Evolutionary conservation across 2,797 vertebrate genomes (phyloP).

Genomic region (Crypturellus tataupa): DNA sequence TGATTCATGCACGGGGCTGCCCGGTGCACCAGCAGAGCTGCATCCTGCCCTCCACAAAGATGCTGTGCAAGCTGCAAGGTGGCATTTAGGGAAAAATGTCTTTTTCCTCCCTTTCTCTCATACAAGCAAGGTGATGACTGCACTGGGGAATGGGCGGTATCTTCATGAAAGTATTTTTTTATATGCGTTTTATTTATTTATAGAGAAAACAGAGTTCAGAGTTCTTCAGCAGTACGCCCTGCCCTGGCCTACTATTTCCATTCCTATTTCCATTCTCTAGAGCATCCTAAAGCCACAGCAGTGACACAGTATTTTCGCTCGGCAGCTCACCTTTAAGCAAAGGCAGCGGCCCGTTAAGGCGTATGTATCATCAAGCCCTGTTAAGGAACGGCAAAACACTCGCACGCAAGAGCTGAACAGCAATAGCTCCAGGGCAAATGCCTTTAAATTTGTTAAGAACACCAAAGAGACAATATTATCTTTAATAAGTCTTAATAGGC

Average conservation of each 20-base stretch:
- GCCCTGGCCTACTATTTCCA: background rate
- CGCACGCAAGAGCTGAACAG: background rate
- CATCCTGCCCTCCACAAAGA: background rate
- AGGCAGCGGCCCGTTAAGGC: background rate
- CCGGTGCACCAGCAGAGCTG: background rate
- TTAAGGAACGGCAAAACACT: background rate
- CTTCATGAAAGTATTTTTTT: background rate
- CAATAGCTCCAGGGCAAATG: background rate
- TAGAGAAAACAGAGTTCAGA: no score
- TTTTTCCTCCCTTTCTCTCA: background rate
- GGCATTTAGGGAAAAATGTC: background rate
- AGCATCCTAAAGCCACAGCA: background rate
- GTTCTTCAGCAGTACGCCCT: background rate
- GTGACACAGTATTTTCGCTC: background rate
- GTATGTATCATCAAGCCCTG: fast-evolving
- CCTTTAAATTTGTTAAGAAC: background rate
- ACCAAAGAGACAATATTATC: background rate
- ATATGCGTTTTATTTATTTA: no score
- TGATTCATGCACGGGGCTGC: constrained; percentile 29
- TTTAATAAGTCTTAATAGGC: constrained; percentile 31
- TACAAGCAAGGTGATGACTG: background rate
- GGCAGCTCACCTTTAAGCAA: background rate
- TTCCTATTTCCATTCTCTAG: background rate
- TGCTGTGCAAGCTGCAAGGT: background rate
- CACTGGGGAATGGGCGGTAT: background rate